Evolutionary conservation across 2,888 invertebrate species (phyloP), one percentile per base, ranked within the genome.

Genomic region (Microctonus aethiopoides): DNA sequence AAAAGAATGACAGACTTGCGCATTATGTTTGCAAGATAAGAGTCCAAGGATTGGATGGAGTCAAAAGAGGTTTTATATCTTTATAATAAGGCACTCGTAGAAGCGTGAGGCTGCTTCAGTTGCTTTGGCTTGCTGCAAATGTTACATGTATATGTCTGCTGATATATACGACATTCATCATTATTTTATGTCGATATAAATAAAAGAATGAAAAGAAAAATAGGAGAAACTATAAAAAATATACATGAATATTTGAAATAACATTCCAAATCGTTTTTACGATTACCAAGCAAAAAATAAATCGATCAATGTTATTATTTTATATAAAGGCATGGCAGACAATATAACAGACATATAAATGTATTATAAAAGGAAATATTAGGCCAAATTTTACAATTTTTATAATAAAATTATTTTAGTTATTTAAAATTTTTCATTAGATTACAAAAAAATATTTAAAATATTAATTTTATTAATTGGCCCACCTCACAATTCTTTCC

Each of bases 91-190:
- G 80, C 81, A 84, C 84, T 85, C 72, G 84, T 79, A 63, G 60
- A 85, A 85, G 84, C 83, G 82, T 83, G 82, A 83, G 79, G 80
- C 80, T 68, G 68, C 62, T 61, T 62, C 32, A 56, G 52, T 81
- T 80, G 78, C 80, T 61, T 62, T 81, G 81, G 78, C 80, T 81
- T 79, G 80, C 80, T 83, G 80, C 82, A 83, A 81, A 68, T 46
- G 4, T 16, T 72, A 78, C 76, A 77, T 76, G 74, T 76, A 75
- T 76, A 75, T 73, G 62, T 71, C 64, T 70, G 68, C 59, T 41
- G 67, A 62, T 65, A 68, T 68, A 72, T 24, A 72, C 24, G 29
- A 34, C 34, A 34, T 60, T 32, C 59, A 34, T 57, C 24, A 57
- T 36, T 62, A 68, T 68, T 67, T 57, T 64, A 61, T 68, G 26